Base-by-base conservation (phyloP, 2,888 invertebrate species). In the Coenonympha glycerion region DNA sequence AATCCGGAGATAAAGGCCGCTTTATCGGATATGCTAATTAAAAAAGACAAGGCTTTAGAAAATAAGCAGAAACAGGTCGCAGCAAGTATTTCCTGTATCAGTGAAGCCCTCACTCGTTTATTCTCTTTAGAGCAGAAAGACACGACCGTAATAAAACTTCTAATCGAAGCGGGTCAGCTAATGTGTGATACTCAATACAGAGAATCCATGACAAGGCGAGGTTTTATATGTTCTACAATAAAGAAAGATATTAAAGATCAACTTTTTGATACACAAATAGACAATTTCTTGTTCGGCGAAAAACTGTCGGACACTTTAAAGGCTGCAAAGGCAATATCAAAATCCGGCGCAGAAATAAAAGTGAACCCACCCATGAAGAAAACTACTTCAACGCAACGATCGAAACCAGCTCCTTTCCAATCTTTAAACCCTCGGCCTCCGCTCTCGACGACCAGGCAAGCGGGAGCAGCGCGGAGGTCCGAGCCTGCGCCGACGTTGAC, bases 41-140 rank as follows among this genome's bases (percentile, higher is more conserved):
- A 24, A 24, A 24, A 24, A 5, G 64, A 65, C 28, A 59, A 56
- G n/a, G 57, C 24, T 0, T 61, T 64, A 5, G 59, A 60, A 33
- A 3, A n/a, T 2, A 59, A 52, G 54, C 66, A 65, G 49, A 61
- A 56, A 31, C 61, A 60, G 24, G 5, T 62, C 2, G 48, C 57
- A 4, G 28, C 44, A 2, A 61, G 58, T 4, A 54, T 62, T 2
- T 33, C 62, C 0, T 51, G 57, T 21, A 16, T 62, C 6, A 50
- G 55, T 6, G 41, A 58, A 15, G 55, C 54, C 1, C 15, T 60
- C 3, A 59, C 50, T 2, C 31, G 6, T 0, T 5, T 57, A 1
- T 6, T 61, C 1, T 24, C 24, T 3, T 24, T 24, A 24, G 24
- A 24, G 9, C 24, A 24, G 1, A 24, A 24, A 24, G 24, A 24